Evolutionary conservation across 2,113 vertebrate genomes (phyloP).

Genomic region (Pungitius pungitius): DNA sequence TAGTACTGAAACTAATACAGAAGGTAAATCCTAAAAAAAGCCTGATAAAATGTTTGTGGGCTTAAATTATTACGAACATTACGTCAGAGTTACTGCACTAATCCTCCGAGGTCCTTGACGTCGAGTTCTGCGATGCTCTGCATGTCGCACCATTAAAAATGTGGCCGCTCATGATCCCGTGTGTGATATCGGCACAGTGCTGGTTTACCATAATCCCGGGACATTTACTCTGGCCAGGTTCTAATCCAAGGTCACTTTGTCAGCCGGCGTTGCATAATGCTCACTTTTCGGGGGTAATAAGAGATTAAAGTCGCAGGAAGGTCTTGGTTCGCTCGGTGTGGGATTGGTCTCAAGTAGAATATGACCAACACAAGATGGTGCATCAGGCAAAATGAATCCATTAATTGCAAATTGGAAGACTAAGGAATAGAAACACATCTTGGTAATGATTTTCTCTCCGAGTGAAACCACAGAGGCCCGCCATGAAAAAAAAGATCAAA

Average conservation of each 20-base stretch:
- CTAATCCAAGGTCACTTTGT: conserved; percentile 70
- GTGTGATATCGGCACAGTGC: conserved; percentile 39
- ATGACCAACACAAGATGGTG: conserved; percentile 7
- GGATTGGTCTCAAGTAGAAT: background rate
- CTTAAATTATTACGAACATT: background rate
- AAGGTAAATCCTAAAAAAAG: conserved; percentile 9
- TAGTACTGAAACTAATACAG: background rate
- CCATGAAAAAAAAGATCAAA: conserved; percentile 31
- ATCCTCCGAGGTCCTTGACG: background rate
- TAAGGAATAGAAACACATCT: conserved; percentile 39
- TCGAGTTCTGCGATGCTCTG: conserved; percentile 8
- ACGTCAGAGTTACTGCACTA: background rate
- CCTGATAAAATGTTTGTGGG: background rate
- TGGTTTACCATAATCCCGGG: conserved; percentile 62
- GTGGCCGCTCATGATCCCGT: conserved; percentile 47
- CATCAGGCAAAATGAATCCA: conserved; percentile 7
- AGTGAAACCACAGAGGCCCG: conserved; percentile 30
- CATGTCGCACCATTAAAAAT: conserved; percentile 18
- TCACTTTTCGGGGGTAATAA: conserved; percentile 19
- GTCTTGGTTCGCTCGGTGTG: background rate
- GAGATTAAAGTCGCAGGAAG: conserved; percentile 19
- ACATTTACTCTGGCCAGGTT: conserved; percentile 43
- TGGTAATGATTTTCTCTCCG: conserved; percentile 37
- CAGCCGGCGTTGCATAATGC: conserved; percentile 49
- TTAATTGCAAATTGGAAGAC: conserved; percentile 30